A percentile compares a stretch with the other conserved stretches of the same genome.
Evolutionary conservation across 1,140 invertebrate genomes (phyloP).

Genomic region (Stratiolaelaps scimitus): DNA sequence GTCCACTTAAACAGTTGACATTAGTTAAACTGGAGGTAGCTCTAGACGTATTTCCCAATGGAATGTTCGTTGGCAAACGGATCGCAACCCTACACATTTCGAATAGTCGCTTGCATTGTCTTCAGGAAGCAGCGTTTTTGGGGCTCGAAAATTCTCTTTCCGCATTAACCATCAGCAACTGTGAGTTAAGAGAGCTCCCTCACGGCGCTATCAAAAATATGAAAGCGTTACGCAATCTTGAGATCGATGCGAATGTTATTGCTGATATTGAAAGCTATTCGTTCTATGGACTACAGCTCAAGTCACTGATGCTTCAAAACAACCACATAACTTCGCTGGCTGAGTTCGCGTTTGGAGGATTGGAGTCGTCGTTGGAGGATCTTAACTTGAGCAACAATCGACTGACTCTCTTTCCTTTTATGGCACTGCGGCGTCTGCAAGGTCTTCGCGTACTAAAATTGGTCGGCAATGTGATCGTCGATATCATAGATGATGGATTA

Average conservation of each 20-base stretch:
- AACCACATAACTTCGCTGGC: constrained; percentile 54
- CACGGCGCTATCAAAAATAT: constrained; percentile 62
- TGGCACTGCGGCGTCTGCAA: constrained; percentile 58
- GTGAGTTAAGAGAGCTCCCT: constrained; percentile 62
- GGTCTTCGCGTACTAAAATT: constrained; percentile 57
- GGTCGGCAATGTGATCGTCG: constrained; percentile 65
- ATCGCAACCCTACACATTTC: constrained; percentile 61
- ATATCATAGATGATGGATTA: constrained; percentile 57
- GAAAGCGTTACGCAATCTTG: constrained; percentile 55
- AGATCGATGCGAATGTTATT: constrained; percentile 73
- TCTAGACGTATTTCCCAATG: constrained; percentile 54
- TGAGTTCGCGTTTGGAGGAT: constrained; percentile 68
- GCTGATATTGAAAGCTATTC: constrained; percentile 66
- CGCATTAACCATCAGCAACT: constrained; percentile 62
- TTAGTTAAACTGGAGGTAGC: constrained; percentile 68
- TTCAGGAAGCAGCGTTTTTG: constrained; percentile 58
- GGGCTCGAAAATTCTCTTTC: constrained; percentile 60
- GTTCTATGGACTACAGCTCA: constrained; percentile 65
- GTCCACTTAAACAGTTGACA: constrained; percentile 62
- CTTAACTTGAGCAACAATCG: constrained; percentile 74
- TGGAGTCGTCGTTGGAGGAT: constrained; percentile 63
- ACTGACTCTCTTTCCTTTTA: constrained; percentile 62
- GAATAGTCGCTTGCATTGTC: constrained; percentile 58
- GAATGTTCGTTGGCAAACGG: constrained; percentile 54
- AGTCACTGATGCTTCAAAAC: constrained; percentile 68